Evolutionary conservation across 2,888 invertebrate genomes (phyloP).

Genomic region (Aphodius granarius): DNA sequence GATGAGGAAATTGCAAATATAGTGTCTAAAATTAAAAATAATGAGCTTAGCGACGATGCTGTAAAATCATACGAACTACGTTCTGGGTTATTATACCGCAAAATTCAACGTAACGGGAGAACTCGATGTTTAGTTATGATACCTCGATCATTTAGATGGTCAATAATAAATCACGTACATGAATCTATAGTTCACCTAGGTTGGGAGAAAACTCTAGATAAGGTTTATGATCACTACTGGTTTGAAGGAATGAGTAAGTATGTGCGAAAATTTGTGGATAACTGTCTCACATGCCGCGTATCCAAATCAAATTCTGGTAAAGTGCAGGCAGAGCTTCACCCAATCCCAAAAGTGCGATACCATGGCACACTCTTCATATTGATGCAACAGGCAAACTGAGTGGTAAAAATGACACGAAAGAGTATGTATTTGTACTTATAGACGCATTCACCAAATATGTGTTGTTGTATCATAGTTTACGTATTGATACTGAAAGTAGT

Average conservation of each 20-base stretch:
- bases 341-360: not conserved
- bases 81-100: not conserved
- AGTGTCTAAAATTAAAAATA: not conserved
- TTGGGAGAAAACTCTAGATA: slow-evolving; percentile 1
- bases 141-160: not conserved
- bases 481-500: not conserved
- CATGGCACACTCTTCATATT: not conserved
- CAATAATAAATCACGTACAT: not conserved
- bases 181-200: not conserved
- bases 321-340: not conserved
- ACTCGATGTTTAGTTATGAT: not conserved
- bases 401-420: not conserved
- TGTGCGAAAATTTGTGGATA: not conserved
- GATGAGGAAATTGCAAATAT: not conserved
- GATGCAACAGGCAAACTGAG: not conserved
- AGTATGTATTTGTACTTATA: slow-evolving; percentile 1
- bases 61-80: not conserved
- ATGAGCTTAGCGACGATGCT: not conserved
- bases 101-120: not conserved
- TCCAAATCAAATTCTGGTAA: not conserved
- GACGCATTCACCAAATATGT: not conserved
- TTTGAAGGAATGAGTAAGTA: not conserved
- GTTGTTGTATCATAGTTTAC: not conserved
- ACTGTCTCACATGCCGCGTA: not conserved
- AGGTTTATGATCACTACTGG: not conserved